phyloP scores from a whole-genome alignment of 2,113 vertebrate genomes.

The Ivindomyrus marchei region DNA sequence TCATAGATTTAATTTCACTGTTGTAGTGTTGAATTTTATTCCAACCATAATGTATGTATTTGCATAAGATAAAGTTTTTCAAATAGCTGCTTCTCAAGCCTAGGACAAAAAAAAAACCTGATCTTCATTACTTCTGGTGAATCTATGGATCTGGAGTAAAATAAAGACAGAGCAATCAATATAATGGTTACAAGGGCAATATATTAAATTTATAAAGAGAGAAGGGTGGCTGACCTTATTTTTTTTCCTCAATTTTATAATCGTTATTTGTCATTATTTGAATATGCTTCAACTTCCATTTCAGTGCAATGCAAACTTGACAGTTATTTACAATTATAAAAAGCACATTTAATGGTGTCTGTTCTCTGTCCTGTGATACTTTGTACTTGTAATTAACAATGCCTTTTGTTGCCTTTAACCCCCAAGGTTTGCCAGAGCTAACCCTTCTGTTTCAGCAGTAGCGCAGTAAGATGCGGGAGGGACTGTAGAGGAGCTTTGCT shows the following conservation, averaged over 20 bases:
- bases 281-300: not conserved
- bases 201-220: not conserved
- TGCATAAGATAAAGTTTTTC: not conserved
- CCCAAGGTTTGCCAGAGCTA: not conserved
- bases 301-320: not conserved
- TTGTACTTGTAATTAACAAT: not conserved
- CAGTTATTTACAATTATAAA: not conserved
- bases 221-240: not conserved
- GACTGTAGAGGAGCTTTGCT: not conserved
- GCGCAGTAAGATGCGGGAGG: not conserved
- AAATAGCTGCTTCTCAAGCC: not conserved
- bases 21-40: not conserved
- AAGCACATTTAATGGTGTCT: not conserved
- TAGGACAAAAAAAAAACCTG: not conserved
- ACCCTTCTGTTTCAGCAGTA: not conserved
- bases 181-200: not conserved
- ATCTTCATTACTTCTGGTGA: not conserved
- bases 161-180: not conserved
- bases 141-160: not conserved
- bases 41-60: not conserved
- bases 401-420: not conserved
- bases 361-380: not conserved
- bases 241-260: not conserved
- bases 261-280: not conserved
- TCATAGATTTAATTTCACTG: not conserved